Base-by-base conservation (phyloP, 2,113 vertebrate species). In the Maccullochella peelii region DNA sequence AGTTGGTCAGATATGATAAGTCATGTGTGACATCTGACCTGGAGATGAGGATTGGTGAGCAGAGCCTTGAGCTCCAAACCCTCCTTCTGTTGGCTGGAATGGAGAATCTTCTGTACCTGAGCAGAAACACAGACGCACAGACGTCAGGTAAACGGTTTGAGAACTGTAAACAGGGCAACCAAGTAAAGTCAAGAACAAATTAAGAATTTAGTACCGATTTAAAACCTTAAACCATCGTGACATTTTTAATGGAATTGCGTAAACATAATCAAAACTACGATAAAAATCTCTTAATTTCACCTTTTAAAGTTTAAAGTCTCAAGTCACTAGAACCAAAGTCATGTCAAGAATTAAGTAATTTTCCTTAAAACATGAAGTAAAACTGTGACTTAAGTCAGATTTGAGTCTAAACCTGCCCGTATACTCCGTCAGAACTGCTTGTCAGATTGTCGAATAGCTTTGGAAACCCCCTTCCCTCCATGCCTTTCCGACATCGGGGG, bases 61-160 rank as follows among this genome's bases (percentile, higher is more conserved):
- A 99, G 96, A 82, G 95, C 92, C 87, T 91, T 95, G 89, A 99
- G 96, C 88, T 99, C 98, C 87, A 97, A 92, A 49, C 96, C 96
- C 91, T 99, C 98, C 84, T 96, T 97, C 58, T 97, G 96, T 67
- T 97, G 96, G 83, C 95, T 95, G 82, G 96, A 95, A 92, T 97
- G 97, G 83, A 99, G 94, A 90, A 97, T 95, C 90, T 84, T 96
- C 85, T 98, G 97, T 23, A 99, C 98, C 98, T 99, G 93, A 70
- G 67, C 27, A 89, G 66, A 84, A 69, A 89, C 52, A 84, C 33
- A 83, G 50, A 74, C 21, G 61, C 23, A 66, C 6, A 57, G 18
- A 8, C 27, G 33, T 87, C 36, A 74, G 71, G 70, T 23, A 12
- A 65, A 63, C 50, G 18, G 27, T 68, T 30, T 7, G 55, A 80